phyloP scores from a whole-genome alignment of 2,888 invertebrate species.

The Antheraea yamamai region DNA sequence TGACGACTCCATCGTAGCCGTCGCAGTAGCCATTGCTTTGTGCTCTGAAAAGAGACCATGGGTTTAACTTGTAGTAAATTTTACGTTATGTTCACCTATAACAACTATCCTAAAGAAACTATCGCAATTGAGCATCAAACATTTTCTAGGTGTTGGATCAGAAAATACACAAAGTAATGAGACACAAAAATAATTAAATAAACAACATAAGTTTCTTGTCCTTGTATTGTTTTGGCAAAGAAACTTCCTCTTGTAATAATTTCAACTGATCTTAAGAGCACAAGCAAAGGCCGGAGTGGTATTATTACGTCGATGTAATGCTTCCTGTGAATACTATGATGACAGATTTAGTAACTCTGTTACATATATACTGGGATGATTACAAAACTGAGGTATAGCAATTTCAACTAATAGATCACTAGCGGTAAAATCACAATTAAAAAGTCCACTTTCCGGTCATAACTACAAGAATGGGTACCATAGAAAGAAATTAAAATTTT shows the following conservation, averaged over 20 bases:
- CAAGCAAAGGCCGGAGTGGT: neutral
- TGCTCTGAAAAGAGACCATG: conserved; percentile 44
- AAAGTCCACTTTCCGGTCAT: neutral
- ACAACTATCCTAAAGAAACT: too few relatives aligned
- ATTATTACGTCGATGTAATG: neutral
- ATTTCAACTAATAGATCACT: too few relatives aligned
- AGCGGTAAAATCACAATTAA: neutral
- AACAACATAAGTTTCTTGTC: too few relatives aligned
- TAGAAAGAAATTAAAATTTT: neutral
- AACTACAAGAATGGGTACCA: neutral
- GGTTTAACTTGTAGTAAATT: neutral
- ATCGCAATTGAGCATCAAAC: too few relatives aligned
- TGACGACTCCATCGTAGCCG: conserved; percentile 73
- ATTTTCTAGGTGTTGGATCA: too few relatives aligned
- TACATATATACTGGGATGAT: neutral
- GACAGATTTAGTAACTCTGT: neutral
- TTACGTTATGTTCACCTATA: neutral
- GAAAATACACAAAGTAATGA: too few relatives aligned
- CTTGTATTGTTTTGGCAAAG: neutral
- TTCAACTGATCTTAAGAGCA: neutral
- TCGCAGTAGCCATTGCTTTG: conserved; percentile 61
- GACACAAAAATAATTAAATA: too few relatives aligned
- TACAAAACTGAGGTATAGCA: too few relatives aligned
- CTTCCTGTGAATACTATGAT: neutral
- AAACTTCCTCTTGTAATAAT: neutral